Base-by-base conservation (phyloP, 1,140 invertebrate species). In the Achatina immaculata region DNA sequence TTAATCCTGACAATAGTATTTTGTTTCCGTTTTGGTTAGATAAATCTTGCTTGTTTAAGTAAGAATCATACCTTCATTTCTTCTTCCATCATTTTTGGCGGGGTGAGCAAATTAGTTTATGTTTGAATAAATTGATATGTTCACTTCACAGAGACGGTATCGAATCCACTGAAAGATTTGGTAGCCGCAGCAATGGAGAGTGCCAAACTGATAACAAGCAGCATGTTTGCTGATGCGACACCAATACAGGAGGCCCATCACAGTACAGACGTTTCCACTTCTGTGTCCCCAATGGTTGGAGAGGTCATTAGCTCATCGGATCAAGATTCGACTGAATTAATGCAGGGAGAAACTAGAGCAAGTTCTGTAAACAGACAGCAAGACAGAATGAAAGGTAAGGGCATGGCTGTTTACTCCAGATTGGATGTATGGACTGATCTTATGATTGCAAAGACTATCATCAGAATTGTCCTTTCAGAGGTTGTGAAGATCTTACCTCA, bases 171-270 rank as follows among this genome's bases (percentile, higher is more conserved):
- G 36, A 45, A 38, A 76, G 73, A 68, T 28, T 55, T 65, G 16
- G 72, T 43, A 71, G 72, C 72, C 21, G 51, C 28, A 1, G 58
- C 68, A 38, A 66, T 72, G 65, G 75, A 71, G 4, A 40, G 38
- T 31, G 58, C 68, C 36, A 65, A 34, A n/a, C 36, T 69, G 31
- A 38, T 42, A 28, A 36, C 42, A 48, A 62, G 48, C 21, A n/a
- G 19, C 28, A 11, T 34, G 4, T 62, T 28, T 19, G n/a, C 55
- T 21, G 48, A 55, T 55, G 19, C 4, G 16, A 55, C 48, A 3
- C 24, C 48, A 3, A 24, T 24, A 55, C 58, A 62, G 31, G 58
- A 62, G 31, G 31, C n/a, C 58, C 28, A 6, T 7, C n/a, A 62
- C 58, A 28, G 16, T 31, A 19, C 28, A 34, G n/a, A 62, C 28